Conservation (phyloP, 35 echinoderm and acorn worm species). For the Hemicentrotus pulcherrimus region DNA sequence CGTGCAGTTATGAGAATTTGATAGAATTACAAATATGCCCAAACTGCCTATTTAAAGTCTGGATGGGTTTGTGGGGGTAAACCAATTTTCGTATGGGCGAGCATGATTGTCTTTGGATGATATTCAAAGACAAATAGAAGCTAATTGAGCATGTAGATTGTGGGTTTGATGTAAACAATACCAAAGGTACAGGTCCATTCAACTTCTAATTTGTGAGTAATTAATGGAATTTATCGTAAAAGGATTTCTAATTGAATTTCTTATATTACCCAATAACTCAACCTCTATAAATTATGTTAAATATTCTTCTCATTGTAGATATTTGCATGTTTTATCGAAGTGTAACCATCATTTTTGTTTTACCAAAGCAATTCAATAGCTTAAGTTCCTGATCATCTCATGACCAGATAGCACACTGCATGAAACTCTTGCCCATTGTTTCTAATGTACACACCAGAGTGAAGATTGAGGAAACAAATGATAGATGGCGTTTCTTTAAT, state of each 20-base stretch:
- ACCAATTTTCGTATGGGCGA: not conserved
- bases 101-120: not conserved
- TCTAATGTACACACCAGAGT: too few relatives aligned
- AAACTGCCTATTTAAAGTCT: not conserved
- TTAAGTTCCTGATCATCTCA: too few relatives aligned
- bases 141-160: not conserved
- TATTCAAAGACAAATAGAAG: not conserved
- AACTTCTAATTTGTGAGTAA: not conserved
- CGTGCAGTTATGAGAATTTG: constrained; percentile 17
- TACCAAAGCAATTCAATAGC: too few relatives aligned
- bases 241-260: not conserved
- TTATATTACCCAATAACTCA: not conserved
- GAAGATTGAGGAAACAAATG: too few relatives aligned
- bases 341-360: too few relatives aligned
- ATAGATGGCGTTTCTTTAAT: too few relatives aligned
- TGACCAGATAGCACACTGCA: too few relatives aligned
- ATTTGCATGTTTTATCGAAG: too few relatives aligned
- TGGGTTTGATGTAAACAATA: not conserved
- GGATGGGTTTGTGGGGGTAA: not conserved
- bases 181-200: not conserved
- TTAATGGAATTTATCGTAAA: not conserved
- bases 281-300: not conserved
- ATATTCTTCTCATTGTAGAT: not conserved
- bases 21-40: constrained; percentile 19
- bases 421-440: too few relatives aligned